Conservation (phyloP, 2,888 invertebrate species). For the Sylvicola fuscatus region DNA sequence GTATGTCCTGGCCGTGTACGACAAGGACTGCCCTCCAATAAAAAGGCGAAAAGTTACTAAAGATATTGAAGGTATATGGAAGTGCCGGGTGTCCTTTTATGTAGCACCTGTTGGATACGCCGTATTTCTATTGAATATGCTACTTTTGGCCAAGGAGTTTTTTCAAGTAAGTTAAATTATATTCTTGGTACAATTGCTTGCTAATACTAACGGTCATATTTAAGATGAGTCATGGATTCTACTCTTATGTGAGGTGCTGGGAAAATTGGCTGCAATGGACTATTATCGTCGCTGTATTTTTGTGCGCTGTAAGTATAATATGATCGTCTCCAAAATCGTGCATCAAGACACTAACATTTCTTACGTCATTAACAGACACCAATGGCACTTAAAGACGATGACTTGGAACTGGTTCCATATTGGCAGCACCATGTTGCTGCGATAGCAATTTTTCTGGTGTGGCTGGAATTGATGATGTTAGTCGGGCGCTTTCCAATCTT, state of each 20-base stretch:
- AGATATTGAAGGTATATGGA: slow-evolving; percentile 7
- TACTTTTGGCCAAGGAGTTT: slow-evolving; percentile 49
- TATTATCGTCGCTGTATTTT: slow-evolving; percentile 48
- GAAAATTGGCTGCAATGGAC: slow-evolving; percentile 71
- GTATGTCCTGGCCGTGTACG: slow-evolving; percentile 40
- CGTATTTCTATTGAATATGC: slow-evolving; percentile 39
- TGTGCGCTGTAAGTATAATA: slow-evolving; percentile 35
- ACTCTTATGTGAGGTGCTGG: slow-evolving; percentile 55
- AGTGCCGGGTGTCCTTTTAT: slow-evolving; percentile 16
- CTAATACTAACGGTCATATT: slow-evolving; percentile 19
- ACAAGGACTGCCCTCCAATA: slow-evolving; percentile 13
- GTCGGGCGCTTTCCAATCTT: slow-evolving; percentile 72
- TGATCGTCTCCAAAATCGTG: background rate
- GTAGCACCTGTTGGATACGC: slow-evolving; percentile 30
- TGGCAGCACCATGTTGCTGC: slow-evolving; percentile 72
- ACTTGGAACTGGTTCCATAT: slow-evolving; percentile 21
- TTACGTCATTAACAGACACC: slow-evolving; percentile 15
- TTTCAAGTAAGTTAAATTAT: slow-evolving; percentile 16
- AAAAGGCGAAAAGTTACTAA: slow-evolving; percentile 3
- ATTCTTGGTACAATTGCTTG: background rate
- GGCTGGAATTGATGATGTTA: slow-evolving; percentile 71
- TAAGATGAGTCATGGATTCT: slow-evolving; percentile 52
- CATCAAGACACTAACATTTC: background rate
- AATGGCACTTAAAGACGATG: slow-evolving; percentile 15
- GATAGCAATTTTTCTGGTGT: slow-evolving; percentile 54